phyloP scores from a whole-genome alignment of 2,888 invertebrate genomes.

The Uloborus plumipes region DNA sequence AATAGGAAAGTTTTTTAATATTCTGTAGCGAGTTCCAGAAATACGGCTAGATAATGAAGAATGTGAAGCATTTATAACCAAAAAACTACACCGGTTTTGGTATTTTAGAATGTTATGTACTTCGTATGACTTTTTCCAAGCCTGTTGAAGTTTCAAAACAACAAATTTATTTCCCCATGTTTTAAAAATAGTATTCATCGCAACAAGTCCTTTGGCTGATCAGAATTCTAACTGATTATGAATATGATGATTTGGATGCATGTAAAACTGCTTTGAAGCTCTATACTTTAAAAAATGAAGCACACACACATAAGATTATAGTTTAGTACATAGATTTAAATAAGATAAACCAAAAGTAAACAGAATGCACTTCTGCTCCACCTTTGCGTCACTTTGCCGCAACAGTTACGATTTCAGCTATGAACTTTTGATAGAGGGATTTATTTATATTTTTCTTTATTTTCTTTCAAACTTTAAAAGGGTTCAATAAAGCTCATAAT shows the following conservation, averaged over 20 bases:
- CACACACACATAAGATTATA: too few relatives aligned
- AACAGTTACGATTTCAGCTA: conserved; percentile 5
- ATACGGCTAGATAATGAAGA: neutral
- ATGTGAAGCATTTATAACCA: neutral
- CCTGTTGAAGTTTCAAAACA: conserved; percentile 38
- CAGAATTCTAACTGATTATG: neutral
- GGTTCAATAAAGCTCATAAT: too few relatives aligned
- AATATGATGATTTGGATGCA: too few relatives aligned
- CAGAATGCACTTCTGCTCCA: conserved; percentile 3
- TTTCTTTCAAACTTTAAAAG: too few relatives aligned
- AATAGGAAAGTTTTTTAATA: neutral
- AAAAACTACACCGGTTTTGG: neutral
- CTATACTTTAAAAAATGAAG: neutral
- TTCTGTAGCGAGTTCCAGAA: neutral
- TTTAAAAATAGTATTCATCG: conserved; percentile 56
- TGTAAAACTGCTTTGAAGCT: neutral
- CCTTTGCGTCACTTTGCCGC: conserved; percentile 21
- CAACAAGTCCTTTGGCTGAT: conserved; percentile 12
- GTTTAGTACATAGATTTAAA: too few relatives aligned
- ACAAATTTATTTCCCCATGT: conserved; percentile 56
- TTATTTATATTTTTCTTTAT: too few relatives aligned
- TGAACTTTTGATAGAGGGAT: too few relatives aligned
- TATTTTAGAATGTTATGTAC: conserved; percentile 28
- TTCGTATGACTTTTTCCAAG: conserved; percentile 27
- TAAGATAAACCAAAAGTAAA: neutral